These are phyloP conservation scores for Enteromius thamalakanensis DNA, from an alignment of 2,797 vertebrate species.

Conservation along the genomic window DNA sequence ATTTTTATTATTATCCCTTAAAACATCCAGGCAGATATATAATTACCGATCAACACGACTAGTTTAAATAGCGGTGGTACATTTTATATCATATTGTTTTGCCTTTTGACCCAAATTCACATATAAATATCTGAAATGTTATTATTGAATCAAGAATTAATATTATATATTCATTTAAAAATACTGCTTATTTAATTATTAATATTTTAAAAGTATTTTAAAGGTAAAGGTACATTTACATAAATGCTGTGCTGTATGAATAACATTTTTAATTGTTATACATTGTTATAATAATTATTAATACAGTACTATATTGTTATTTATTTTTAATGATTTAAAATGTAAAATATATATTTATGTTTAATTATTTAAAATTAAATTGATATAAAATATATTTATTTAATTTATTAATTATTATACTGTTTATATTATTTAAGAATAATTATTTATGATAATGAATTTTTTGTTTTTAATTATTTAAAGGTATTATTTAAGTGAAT, in stretches of 20 bases:
- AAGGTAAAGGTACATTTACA: background rate
- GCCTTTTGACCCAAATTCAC: background rate
- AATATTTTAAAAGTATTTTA: background rate
- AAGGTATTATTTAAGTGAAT: background rate
- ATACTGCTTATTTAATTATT: background rate
- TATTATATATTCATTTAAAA: background rate
- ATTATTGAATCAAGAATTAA: background rate
- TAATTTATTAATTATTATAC: background rate
- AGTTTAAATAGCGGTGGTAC: background rate
- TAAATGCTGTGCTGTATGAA: background rate
- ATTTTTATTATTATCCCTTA: too few species aligned
- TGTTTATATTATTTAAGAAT: background rate
- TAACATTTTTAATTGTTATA: background rate
- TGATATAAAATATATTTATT: background rate
- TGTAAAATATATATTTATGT: background rate
- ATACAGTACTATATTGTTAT: background rate
- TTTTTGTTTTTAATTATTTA: background rate
- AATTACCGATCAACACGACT: background rate
- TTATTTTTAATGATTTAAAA: background rate
- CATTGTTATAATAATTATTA: background rate
- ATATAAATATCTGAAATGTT: background rate
- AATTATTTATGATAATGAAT: too few species aligned
- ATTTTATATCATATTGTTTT: background rate
- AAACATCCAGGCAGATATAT: too few species aligned
- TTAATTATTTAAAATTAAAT: background rate